A percentile compares a stretch with the other conserved stretches of the same genome.
phyloP scores from a whole-genome alignment of 2,113 vertebrate genomes.

The Cephalophus harveyi region DNA sequence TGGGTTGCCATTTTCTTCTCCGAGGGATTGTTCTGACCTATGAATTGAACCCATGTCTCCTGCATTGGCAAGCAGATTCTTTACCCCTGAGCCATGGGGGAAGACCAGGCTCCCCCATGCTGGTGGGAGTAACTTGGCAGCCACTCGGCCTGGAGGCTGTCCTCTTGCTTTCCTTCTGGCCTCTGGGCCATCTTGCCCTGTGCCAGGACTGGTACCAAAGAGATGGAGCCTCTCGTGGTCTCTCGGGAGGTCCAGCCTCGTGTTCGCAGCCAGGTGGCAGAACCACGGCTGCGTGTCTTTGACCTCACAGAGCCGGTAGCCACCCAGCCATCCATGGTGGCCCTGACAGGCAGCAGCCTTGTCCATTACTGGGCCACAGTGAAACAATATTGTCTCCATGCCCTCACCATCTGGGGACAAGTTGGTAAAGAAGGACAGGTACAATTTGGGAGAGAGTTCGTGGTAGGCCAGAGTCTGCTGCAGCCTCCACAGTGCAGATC shows the following conservation, averaged over 20 bases:
- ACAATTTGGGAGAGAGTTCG: not conserved
- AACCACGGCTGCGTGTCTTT: not conserved
- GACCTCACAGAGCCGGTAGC: not conserved
- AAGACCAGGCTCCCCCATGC: not conserved
- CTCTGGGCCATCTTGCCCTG: not conserved
- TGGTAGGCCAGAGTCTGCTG: not conserved
- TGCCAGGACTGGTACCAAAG: not conserved
- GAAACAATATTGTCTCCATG: not conserved
- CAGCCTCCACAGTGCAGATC: accelerated
- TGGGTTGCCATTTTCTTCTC: not conserved
- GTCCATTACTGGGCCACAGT: not conserved
- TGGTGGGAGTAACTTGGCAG: accelerated
- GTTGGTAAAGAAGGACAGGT: not conserved
- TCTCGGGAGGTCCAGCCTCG: not conserved
- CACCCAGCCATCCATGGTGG: not conserved
- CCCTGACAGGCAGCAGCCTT: not conserved
- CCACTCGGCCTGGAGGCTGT: not conserved
- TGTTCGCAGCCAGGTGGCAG: not conserved
- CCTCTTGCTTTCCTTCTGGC: not conserved
- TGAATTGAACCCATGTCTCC: not conserved
- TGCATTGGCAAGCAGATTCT: not conserved
- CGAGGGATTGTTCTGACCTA: not conserved
- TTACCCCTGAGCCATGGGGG: not conserved
- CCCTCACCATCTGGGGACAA: not conserved
- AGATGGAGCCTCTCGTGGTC: not conserved